These are phyloP conservation scores for Hycleus phaleratus DNA, from an alignment of 1,140 invertebrate species.

Conservation along the genomic window DNA sequence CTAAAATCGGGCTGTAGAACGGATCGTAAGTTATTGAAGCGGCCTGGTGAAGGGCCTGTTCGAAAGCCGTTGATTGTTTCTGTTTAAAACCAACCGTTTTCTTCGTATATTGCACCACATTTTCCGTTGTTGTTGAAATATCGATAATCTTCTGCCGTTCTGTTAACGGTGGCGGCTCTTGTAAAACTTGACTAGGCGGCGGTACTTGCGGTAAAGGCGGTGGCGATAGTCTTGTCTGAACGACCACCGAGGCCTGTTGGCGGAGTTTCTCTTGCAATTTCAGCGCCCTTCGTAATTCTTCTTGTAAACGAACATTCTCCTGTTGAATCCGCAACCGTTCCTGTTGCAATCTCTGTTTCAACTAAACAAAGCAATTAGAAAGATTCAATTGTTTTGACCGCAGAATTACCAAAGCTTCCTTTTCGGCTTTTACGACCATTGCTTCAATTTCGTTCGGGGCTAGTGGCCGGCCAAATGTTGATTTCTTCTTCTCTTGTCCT, in stretches of 20 bases:
- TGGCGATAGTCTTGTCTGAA: slow-evolving; percentile 6
- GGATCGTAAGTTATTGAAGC: slow-evolving; percentile 48
- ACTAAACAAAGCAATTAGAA: slow-evolving; percentile 23
- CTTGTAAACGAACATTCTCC: slow-evolving; percentile 37
- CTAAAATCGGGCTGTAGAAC: slow-evolving; percentile 70
- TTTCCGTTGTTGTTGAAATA: neutral
- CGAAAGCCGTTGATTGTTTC: neutral
- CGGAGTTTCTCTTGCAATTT: slow-evolving; percentile 39
- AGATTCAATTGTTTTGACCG: neutral
- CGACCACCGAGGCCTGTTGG: slow-evolving; percentile 23
- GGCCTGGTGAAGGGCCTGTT: slow-evolving; percentile 21
- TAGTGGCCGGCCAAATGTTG: slow-evolving; percentile 21
- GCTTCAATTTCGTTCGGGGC: slow-evolving; percentile 35
- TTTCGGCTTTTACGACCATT: slow-evolving; percentile 43
- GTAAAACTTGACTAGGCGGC: slow-evolving; percentile 4
- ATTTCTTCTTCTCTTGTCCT: slow-evolving; percentile 30
- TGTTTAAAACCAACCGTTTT: neutral
- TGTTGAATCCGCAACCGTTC: slow-evolving; percentile 34
- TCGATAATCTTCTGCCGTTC: neutral
- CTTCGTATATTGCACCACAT: neutral
- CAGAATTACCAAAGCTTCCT: slow-evolving; percentile 47
- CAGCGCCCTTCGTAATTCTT: slow-evolving; percentile 35
- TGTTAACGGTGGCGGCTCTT: slow-evolving; percentile 2
- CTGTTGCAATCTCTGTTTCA: slow-evolving; percentile 38
- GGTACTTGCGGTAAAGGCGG: slow-evolving; percentile 8